Base-by-base conservation (phyloP, 2,113 vertebrate species). In the Bagarius yarrelli region DNA sequence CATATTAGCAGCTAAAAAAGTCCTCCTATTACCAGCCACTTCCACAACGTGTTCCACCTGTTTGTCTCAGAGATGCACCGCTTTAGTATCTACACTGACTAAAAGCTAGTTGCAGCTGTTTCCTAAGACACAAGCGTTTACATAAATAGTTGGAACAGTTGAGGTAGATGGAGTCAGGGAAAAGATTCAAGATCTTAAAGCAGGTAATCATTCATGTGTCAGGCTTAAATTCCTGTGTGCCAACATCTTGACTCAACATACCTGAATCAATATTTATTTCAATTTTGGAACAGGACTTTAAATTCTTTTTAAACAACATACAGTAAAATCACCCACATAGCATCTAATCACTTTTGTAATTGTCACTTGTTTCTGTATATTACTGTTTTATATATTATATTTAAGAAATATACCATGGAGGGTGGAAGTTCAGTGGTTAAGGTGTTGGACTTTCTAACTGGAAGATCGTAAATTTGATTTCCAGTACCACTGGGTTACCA, bases 1-100 rank as follows among this genome's bases (percentile, higher is more conserved):
- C 64, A 71, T 73, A 85, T 84, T 78, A 83, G 71, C 82, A 86
- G 59, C 53, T 84, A n/a, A 77, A 71, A 84, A 86, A 76, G 81
- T 73, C 70, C n/a, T 40, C 36, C 56, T 56, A n/a, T 64, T 32
- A 14, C 30, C 40, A 72, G 57, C 74, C 25, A 57, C 8, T 59
- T 57, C 55, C 36, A 55, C 34, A 67, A 84, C 85, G 82, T 79
- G 83, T 75, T 81, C 75, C 79, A 74, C 84, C 79, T 67, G 84
- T 86, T 87, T 84, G 50, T 14, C 40, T 76, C 44, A 34, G 71
- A 79, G 27, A 77, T 59, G 23, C 76, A 78, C 34, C 75, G 53
- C 81, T 76, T 74, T 52, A 44, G 76, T 71, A 70, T 50, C 70
- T 67, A 25, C 74, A 23, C 71, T 18, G 47, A 71, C 71, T 18